phyloP scores from a whole-genome alignment of 2,797 vertebrate genomes.

The Gambusia yucatana region DNA sequence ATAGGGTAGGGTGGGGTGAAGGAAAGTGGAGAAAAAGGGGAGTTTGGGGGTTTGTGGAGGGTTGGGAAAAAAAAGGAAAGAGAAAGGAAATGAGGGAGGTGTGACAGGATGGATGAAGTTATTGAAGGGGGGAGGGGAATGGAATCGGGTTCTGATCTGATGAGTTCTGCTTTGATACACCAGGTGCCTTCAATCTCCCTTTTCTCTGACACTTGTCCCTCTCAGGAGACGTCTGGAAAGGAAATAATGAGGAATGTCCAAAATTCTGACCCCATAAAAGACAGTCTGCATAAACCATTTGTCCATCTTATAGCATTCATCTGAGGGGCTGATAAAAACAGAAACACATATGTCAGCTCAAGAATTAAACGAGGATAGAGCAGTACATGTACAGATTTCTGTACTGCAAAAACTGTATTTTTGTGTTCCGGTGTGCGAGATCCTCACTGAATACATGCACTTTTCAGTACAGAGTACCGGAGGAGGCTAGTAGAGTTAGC shows the following conservation, averaged over 20 bases:
- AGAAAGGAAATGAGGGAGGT: slow-evolving; percentile 64
- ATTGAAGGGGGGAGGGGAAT: slow-evolving; percentile 38
- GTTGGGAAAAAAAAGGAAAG: slow-evolving; percentile 37
- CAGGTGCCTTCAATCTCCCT: slow-evolving; percentile 28
- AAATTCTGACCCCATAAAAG: slow-evolving; percentile 49
- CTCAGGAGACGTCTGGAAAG: slow-evolving; percentile 13
- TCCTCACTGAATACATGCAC: slow-evolving; percentile 37
- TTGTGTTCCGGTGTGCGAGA: not conserved
- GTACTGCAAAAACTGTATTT: not conserved
- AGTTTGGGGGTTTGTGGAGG: slow-evolving; percentile 36
- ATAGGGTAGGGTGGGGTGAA: slow-evolving; percentile 50
- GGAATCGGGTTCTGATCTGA: slow-evolving; percentile 41
- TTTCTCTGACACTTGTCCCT: not conserved
- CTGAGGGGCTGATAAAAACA: slow-evolving; percentile 17
- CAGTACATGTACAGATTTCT: not conserved
- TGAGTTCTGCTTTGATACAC: slow-evolving; percentile 45
- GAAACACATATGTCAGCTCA: slow-evolving; percentile 28
- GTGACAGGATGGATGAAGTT: slow-evolving; percentile 63
- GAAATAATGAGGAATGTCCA: slow-evolving; percentile 30
- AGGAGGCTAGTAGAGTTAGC: slow-evolving; percentile 55
- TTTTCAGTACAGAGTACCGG: slow-evolving; percentile 34
- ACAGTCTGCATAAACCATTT: slow-evolving; percentile 50
- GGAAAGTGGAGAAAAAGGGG: slow-evolving; percentile 51
- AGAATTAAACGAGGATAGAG: slow-evolving; percentile 14
- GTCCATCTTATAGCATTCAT: slow-evolving; percentile 49